Base-by-base conservation (phyloP, 1,140 invertebrate species). In the Stenopsyche tienmushanensis region DNA sequence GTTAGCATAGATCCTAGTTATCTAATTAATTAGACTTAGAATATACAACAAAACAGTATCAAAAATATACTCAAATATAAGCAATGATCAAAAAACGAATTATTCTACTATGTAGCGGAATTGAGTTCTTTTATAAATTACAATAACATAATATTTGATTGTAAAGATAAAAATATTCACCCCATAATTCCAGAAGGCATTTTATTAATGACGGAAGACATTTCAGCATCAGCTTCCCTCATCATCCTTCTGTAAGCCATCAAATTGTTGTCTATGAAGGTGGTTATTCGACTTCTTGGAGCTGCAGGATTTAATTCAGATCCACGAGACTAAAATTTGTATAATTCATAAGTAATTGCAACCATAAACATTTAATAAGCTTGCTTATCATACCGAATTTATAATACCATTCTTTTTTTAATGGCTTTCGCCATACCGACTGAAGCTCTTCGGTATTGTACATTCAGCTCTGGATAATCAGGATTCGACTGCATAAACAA, bases 101-200 rank as follows among this genome's bases (percentile, higher is more conserved):
- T 5, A 80, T 75, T 71, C 82, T 76, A 41, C 81, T 74, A 26
- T 34, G 23, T n/a, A n/a, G n/a, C 20, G 63, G 47, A n/a, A n/a
- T n/a, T n/a, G n/a, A n/a, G 23, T 29, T 62, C n/a, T n/a, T n/a
- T n/a, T n/a, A n/a, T n/a, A 20, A 7, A 53, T 26, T 9, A 29
- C 17, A 57, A 23, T 29, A 34, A 57, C 24, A 34, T 21, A 47
- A 57, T 39, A 47, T 67, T 8, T 57, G 39, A 62, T 26, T 62
- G 20, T 39, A 39, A 62, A 47, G 41, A 44, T 42, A 52, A 15
- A 39, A 9, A 47, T 62, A 52, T 18, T 50, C 79, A 88, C 86
- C 85, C 83, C 74, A 81, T 83, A 73, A 89, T 90, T 64, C 86
- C 86, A 63, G 90, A 81, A 7, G 88, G 86, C 86, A 91, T 90